Percentiles rank a stretch among this genome's conserved stretches.
Conservation (phyloP, 2,113 vertebrate genomes). For the Ochotona princeps region DNA sequence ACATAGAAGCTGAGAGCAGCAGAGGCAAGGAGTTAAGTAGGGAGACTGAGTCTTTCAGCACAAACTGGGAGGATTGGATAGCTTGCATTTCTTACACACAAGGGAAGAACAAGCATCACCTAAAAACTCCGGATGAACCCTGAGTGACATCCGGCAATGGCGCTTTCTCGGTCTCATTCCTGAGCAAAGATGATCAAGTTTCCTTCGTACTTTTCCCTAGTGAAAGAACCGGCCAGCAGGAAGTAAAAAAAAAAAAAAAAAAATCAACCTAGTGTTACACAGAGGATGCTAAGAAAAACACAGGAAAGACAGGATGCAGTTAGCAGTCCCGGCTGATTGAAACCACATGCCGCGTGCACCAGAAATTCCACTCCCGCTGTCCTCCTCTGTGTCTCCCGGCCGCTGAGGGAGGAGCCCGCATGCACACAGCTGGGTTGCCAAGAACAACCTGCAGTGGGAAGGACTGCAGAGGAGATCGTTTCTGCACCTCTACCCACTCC, state of each 20-base stretch:
- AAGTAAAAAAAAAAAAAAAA: background rate
- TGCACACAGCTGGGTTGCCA: no score
- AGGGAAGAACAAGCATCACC: background rate
- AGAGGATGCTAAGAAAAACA: background rate
- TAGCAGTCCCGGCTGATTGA: slow-evolving; percentile 6
- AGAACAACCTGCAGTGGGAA: background rate
- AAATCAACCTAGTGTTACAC: background rate
- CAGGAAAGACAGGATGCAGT: background rate
- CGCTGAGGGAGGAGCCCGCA: background rate
- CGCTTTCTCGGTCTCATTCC: background rate
- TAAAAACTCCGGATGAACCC: background rate
- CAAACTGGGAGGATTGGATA: background rate
- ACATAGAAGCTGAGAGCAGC: background rate
- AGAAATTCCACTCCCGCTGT: background rate
- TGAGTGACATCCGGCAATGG: background rate
- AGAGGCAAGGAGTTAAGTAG: background rate
- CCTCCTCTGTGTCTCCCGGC: background rate
- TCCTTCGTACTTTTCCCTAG: background rate
- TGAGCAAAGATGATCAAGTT: background rate
- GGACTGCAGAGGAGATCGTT: background rate
- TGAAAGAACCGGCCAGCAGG: background rate
- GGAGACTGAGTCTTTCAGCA: background rate
- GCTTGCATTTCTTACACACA: background rate
- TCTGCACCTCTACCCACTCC: background rate
- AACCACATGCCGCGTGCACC: background rate